Evolutionary conservation across 2,888 invertebrate species (phyloP).

Genomic region (Tuta absoluta): DNA sequence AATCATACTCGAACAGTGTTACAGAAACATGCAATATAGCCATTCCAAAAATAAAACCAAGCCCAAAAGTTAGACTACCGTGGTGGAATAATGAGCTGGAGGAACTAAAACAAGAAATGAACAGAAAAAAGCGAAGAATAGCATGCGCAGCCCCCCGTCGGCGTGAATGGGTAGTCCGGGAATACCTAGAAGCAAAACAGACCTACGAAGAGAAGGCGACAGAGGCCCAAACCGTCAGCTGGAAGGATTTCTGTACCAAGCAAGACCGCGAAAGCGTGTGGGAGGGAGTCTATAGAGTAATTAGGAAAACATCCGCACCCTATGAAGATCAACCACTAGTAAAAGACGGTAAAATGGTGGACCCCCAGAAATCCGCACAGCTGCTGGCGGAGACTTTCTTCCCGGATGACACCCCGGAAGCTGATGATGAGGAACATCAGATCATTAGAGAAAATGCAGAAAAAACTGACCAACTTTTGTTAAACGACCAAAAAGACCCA

Average conservation of each 20-base stretch:
- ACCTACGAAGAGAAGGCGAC: constrained; percentile 1
- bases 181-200: constrained; percentile 6
- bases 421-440: neutral
- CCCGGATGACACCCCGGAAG: neutral
- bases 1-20: neutral
- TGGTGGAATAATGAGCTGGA: neutral
- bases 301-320: too few relatives aligned
- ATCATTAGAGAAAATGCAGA: neutral
- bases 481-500: constrained; percentile 28
- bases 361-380: neutral
- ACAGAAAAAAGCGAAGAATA: neutral
- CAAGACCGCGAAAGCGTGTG: constrained; percentile 9
- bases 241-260: constrained; percentile 3
- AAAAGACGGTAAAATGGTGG: neutral
- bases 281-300: too few relatives aligned
- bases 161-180: neutral
- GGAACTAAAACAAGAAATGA: neutral
- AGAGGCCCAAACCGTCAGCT: constrained; percentile 9
- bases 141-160: neutral
- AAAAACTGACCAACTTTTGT: too few relatives aligned
- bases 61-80: neutral
- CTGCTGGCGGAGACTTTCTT: constrained; percentile 8
- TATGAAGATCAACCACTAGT: too few relatives aligned
- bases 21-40: neutral
- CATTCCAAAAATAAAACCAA: neutral